Evolutionary conservation across 2,888 invertebrate genomes (phyloP), one percentile per base, ranked within the genome.

Genomic region (Parnassius glacialis): DNA sequence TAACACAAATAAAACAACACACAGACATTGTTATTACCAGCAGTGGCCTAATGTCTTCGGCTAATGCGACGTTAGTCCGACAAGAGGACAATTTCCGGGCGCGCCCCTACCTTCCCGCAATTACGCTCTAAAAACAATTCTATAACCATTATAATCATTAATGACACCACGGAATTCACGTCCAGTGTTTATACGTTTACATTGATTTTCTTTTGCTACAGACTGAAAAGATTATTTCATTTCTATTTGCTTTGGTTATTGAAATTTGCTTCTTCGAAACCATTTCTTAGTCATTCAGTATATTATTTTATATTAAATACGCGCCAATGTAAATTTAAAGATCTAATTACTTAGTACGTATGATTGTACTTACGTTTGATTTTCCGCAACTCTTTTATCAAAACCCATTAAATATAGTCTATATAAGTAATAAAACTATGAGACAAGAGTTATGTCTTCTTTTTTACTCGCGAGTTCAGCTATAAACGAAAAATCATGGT

Each of bases 21-120:
- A 77, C 81, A 81, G 80, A 76, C 78, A 78, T 72, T 74, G 76
- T 73, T 73, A 58, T 59, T 67, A 68, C 70, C 68, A 65, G 72
- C 69, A 73, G 68, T 74, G 76, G 79, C 80, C 83, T 89, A 89
- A 87, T 88, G 87, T 87, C 84, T 83, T 80, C 81, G 67, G 74
- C 83, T 90, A 90, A 90, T 89, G 90, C 79, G 80, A 72, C 81
- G 78, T 77, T 80, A 80, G 78, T 75, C 74, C 84, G 83, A 85
- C 84, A 86, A 87, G 85, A 88, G 84, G 85, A 88, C 87, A 87
- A 90, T 89, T 90, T 90, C 90, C 90, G 87, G 87, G 70, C 80
- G 78, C 80, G 79, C 82, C 87, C 48, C 85, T 78, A 81, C 84
- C 84, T 85, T 81, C 77, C 85, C 80, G 78, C 78, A 80, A 85